Conservation (phyloP, 1,140 invertebrate genomes). For the Ptiloglossa arizonensis region DNA sequence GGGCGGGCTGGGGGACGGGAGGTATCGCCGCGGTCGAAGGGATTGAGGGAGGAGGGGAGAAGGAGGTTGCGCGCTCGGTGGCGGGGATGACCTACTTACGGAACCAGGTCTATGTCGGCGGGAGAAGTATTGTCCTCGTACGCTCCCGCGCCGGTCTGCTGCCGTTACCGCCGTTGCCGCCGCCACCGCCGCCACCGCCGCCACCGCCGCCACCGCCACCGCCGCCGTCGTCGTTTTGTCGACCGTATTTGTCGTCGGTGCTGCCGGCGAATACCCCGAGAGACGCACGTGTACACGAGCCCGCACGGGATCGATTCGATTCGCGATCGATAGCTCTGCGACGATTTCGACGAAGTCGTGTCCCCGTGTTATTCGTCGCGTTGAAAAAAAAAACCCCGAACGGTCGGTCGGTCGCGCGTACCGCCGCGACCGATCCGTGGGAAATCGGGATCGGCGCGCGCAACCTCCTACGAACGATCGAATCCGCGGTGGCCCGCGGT, state of each 20-base stretch:
- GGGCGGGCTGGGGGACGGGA: conserved; percentile 69
- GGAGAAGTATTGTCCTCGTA: conserved; percentile 79
- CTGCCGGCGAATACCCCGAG: conserved; percentile 26
- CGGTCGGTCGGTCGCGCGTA: too few species aligned
- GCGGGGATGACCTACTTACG: conserved; percentile 87
- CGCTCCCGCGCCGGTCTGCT: conserved; percentile 48
- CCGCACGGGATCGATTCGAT: conserved; percentile 12
- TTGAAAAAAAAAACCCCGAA: too few species aligned
- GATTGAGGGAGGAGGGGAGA: conserved; percentile 79
- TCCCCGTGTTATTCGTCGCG: too few species aligned
- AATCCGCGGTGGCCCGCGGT: too few species aligned
- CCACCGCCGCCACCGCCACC: too few species aligned
- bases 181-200: background rate
- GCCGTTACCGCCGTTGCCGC: conserved; percentile 13
- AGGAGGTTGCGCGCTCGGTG: conserved; percentile 74
- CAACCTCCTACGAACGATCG: too few species aligned
- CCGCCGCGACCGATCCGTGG: background rate
- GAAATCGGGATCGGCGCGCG: background rate
- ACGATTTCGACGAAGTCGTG: too few species aligned
- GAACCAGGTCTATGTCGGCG: conserved; percentile 82
- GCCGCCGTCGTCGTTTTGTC: conserved; percentile 28
- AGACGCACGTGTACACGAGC: conserved; percentile 23
- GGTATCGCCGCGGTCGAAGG: conserved; percentile 62
- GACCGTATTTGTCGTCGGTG: conserved; percentile 44
- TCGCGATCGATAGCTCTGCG: conserved; percentile 1